Evolutionary conservation across 2,888 invertebrate genomes (phyloP), one percentile per base, ranked within the genome.

Genomic region (Xestia rhomboidea): DNA sequence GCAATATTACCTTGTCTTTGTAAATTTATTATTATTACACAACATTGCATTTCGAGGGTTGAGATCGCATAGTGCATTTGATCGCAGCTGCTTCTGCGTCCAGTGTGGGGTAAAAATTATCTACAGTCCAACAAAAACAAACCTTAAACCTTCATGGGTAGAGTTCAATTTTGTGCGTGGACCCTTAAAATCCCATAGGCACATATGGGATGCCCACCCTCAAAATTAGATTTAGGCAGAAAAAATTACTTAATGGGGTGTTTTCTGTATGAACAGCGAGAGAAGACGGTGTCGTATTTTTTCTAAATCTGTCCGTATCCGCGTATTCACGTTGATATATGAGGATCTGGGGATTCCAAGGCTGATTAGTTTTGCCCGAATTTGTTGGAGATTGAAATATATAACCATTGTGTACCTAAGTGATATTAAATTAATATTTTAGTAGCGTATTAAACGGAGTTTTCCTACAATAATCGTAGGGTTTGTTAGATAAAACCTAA

Each of bases 171-270:
- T 93, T 63, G 82, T 57, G 34, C 88, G 81, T 15, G 46, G 24
- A 13, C 30, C 8, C 8, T 69, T 69, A 67, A 88, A 92, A 91
- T 95, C 95, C 95, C 95, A 93, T 90, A 93, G 93, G 94, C 93
- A 92, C 96, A 95, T 95, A 94, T 95, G 96, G 93, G 93, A 91
- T 90, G 90, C 90, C 95, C 93, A 95, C 96, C 96, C 96, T 94
- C 94, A 92, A 93, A 94, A 94, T 96, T 95, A 95, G 93, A 93
- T 94, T 95, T 94, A 91, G 93, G 92, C 89, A 93, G 94, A 95
- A 96, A 96, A 96, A 96, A 96, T 92, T 95, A 95, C 94, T 95
- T 95, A 96, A 96, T 96, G 93, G 95, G 94, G 95, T 96, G 95
- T 95, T 95, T 95, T 95, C 95, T 95, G 94, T 93, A 91, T 93